A percentile compares a stretch with the other conserved stretches of the same genome.
Evolutionary conservation across 53 echinoderm and acorn worm species (phyloP).

Genomic region (Apostichopus leukothele): DNA sequence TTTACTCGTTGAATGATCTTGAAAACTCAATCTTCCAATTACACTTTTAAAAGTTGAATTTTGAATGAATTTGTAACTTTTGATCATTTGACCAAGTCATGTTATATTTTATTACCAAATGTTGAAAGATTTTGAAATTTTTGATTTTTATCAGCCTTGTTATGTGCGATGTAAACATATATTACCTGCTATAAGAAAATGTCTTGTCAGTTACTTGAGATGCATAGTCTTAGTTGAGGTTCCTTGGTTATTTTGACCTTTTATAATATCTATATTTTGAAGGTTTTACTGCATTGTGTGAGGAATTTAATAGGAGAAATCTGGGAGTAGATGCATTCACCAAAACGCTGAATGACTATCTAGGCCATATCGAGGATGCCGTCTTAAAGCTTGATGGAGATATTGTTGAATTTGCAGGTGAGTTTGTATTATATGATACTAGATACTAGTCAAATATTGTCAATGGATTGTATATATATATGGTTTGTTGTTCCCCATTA

Average conservation of each 20-base stretch:
- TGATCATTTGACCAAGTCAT: no score
- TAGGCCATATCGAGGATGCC: conserved; percentile 88
- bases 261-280: background rate
- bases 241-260: background rate
- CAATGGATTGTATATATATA: no score
- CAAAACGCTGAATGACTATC: conserved; percentile 92
- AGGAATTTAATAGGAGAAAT: conserved; percentile 73
- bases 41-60: background rate
- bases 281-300: conserved; percentile 94
- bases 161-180: background rate
- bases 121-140: no score
- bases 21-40: no score
- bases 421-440: background rate
- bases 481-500: no score
- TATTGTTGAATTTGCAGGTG: conserved; percentile 94
- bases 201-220: no score
- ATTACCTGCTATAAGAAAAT: no score
- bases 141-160: background rate
- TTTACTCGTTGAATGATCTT: background rate
- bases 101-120: no score
- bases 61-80: background rate
- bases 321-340: conserved; percentile 85
- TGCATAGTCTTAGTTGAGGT: no score
- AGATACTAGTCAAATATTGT: no score
- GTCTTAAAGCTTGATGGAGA: conserved; percentile 87